phyloP scores from a whole-genome alignment of 2,888 invertebrate genomes.

The Mellilla xanthometata region DNA sequence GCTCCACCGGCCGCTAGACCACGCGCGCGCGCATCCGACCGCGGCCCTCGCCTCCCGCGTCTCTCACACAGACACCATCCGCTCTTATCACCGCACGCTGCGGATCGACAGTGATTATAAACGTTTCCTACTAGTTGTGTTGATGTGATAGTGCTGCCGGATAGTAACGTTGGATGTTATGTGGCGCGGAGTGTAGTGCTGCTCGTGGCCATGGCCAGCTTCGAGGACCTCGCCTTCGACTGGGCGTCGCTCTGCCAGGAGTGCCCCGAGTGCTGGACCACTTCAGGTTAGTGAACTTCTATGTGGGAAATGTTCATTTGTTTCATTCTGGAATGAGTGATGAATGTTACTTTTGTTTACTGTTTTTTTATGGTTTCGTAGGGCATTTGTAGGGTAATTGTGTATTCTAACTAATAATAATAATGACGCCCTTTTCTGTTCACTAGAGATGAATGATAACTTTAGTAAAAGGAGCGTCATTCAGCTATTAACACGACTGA shows the following conservation, averaged over 20 bases:
- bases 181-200: constrained; percentile 48
- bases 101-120: constrained; percentile 27
- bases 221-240: constrained; percentile 85
- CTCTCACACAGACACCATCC: constrained; percentile 32
- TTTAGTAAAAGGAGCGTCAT: too few species aligned
- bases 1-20: constrained; percentile 66
- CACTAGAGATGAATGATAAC: too few species aligned
- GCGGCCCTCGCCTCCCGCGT: constrained; percentile 43
- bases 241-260: constrained; percentile 85
- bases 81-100: constrained; percentile 34
- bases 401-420: too few species aligned
- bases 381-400: too few species aligned
- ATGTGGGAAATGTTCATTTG: background rate
- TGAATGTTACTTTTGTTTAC: too few species aligned
- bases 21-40: constrained; percentile 58
- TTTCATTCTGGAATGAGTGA: too few species aligned
- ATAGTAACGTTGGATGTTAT: constrained; percentile 47
- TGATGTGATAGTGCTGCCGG: constrained; percentile 57
- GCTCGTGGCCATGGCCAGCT: constrained; percentile 82
- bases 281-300: constrained; percentile 78
- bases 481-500: too few species aligned
- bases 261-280: constrained; percentile 84
- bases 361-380: too few species aligned
- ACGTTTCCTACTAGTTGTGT: constrained; percentile 33
- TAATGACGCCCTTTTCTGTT: too few species aligned